Base-by-base conservation (phyloP, 2,888 invertebrate species). In the Drosophila paucipuncta region DNA sequence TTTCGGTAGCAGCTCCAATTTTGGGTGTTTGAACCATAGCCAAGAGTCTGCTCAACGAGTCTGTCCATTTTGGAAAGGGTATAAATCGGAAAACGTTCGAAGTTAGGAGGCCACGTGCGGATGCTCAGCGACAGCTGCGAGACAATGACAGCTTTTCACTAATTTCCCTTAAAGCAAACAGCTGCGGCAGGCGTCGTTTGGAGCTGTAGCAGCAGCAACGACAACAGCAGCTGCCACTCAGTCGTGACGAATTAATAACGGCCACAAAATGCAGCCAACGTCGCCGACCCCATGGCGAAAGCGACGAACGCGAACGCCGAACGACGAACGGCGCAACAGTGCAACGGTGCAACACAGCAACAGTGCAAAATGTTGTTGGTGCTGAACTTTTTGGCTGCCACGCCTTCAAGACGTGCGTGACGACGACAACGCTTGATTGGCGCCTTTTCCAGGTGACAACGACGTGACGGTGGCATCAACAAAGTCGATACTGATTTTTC, bases 161-260 rank as follows among this genome's bases (percentile, higher is more conserved):
- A 80, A 85, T 85, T 85, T 90, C 88, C 85, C 89, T 89, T 86
- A 57, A 64, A 74, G 77, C 82, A 82, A 78, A 63, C 78, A 82
- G 78, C 82, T 70, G 80, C 76, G 62, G 67, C 54, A 10, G 55
- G 52, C 60, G 62, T 61, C 55, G 67, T 64, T 74, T 49, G 62
- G 41, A 53, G 61, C 69, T 62, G 73, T 65, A 57, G 60, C 30
- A 30, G 31, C n/a, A 53, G 30, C n/a, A n/a, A 30, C 28, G 28
- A 18, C 49, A 50, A 64, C 63, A 68, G 61, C 74, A 70, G 78
- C 69, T 73, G 66, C 74, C 90, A 90, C 68, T 90, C 83, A 89
- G 65, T 90, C 90, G 90, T 90, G 89, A 87, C 86, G 86, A 90
- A 90, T 83, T 89, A 83, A 86, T 85, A 86, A 88, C 82, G 82